These are phyloP conservation scores for Sterrhoptilus dennistouni DNA, from an alignment of 2,113 vertebrate genomes.

Conservation along the genomic window DNA sequence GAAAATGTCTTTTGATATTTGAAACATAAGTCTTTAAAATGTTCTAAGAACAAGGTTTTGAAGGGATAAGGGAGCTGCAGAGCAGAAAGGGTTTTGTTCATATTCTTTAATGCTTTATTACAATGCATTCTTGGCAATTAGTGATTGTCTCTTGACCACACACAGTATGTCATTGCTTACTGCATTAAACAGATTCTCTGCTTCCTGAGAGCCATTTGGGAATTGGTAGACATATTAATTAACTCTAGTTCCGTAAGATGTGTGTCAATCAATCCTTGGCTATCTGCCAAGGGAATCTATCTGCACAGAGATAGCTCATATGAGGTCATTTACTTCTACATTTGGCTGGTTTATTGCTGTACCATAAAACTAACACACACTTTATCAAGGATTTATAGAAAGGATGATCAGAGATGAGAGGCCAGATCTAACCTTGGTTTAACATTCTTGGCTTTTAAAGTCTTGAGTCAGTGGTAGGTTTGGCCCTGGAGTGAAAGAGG, in stretches of 20 bases:
- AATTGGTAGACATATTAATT: conserved; percentile 78
- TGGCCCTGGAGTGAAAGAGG: not conserved
- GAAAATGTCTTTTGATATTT: conserved; percentile 14
- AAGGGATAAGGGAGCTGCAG: not conserved
- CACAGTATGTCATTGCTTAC: conserved; percentile 70
- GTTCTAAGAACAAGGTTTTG: not conserved
- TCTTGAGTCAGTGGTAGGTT: not conserved
- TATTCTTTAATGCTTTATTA: conserved; percentile 39
- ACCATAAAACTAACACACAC: conserved; percentile 46
- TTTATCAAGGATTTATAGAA: conserved; percentile 61
- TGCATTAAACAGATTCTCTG: conserved; percentile 74
- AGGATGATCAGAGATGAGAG: conserved; percentile 29
- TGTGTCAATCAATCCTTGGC: conserved; percentile 75
- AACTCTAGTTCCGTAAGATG: conserved; percentile 73
- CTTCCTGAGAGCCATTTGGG: conserved; percentile 72
- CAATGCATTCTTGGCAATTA: conserved; percentile 48
- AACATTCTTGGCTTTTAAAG: conserved; percentile 3
- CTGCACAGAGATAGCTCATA: conserved; percentile 59
- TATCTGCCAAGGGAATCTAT: conserved; percentile 69
- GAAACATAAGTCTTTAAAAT: conserved; percentile 18
- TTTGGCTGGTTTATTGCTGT: conserved; percentile 57
- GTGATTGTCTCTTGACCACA: conserved; percentile 70
- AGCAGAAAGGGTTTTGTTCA: not conserved
- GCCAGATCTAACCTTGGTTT: conserved; percentile 21
- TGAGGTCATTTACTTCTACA: conserved; percentile 71